Conservation (phyloP, 2,888 invertebrate genomes). For the Yponomeuta plumbellus region DNA sequence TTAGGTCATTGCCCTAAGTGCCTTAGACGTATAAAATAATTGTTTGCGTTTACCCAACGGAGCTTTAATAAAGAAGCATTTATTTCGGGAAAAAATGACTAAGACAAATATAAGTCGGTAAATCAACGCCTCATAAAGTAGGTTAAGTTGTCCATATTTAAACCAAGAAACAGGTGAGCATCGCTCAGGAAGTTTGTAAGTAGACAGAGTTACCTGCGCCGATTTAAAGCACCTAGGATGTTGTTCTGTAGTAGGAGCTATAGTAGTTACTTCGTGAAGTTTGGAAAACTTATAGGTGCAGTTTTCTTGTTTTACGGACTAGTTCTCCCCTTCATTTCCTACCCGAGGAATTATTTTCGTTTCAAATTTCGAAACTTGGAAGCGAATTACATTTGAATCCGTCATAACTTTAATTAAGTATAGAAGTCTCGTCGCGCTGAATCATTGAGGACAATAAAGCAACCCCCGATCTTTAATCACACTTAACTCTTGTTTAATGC, state of each 20-base stretch:
- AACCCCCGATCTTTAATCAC: not conserved
- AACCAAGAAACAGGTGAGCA: constrained; percentile 3
- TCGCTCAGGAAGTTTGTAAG: constrained; percentile 1
- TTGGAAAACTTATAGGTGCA: too few species aligned
- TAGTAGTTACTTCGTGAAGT: too few species aligned
- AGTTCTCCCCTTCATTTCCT: not conserved
- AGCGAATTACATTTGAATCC: not conserved
- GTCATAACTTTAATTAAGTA: not conserved
- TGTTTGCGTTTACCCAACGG: too few species aligned
- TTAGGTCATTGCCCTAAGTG: too few species aligned
- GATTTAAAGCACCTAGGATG: not conserved
- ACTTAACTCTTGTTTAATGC: too few species aligned
- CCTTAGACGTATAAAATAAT: too few species aligned
- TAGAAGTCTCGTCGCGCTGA: not conserved
- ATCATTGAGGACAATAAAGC: not conserved
- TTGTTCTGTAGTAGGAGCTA: too few species aligned
- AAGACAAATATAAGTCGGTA: not conserved
- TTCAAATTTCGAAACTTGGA: not conserved
- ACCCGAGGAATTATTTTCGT: not conserved
- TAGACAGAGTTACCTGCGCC: not conserved
- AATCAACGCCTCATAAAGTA: not conserved
- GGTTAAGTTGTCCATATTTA: not conserved
- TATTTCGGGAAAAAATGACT: not conserved
- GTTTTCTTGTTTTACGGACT: not conserved
- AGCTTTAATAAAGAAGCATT: not conserved